A percentile compares a stretch with the other conserved stretches of the same genome.
These are phyloP conservation scores for Eriocheir sinensis DNA, from an alignment of 1,140 invertebrate genomes.

Conservation along the genomic window DNA sequence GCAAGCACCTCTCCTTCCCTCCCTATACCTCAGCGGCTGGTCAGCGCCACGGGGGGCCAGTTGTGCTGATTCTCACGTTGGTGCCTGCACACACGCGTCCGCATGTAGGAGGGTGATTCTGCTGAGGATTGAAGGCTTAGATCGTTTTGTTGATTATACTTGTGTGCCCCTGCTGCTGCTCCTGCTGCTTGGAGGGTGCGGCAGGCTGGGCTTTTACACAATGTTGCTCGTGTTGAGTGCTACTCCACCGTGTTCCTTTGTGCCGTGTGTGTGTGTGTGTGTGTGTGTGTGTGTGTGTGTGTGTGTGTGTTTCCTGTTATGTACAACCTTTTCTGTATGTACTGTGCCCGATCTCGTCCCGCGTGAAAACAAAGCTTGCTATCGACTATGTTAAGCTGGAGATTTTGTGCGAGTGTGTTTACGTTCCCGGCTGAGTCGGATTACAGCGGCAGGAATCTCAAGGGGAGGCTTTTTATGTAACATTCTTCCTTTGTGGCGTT, in stretches of 20 bases:
- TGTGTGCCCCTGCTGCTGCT: not conserved
- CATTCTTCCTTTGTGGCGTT: not conserved
- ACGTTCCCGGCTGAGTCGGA: not conserved
- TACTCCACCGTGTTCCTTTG: not conserved
- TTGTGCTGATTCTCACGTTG: not conserved
- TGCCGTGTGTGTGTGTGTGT: no score
- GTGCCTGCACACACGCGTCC: not conserved
- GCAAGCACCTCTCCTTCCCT: not conserved
- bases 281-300: not conserved
- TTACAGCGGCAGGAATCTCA: not conserved
- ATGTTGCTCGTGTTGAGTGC: not conserved
- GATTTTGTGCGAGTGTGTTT: not conserved
- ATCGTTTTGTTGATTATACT: not conserved
- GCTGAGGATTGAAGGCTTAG: not conserved
- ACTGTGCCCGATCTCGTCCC: not conserved
- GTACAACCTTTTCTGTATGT: not conserved
- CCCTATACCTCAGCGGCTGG: not conserved
- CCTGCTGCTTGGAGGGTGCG: no score
- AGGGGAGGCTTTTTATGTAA: not conserved
- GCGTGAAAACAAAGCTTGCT: not conserved
- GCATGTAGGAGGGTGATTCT: not conserved
- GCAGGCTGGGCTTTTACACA: not conserved
- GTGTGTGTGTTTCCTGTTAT: not conserved
- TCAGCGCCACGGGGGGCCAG: slow-evolving; percentile 1
- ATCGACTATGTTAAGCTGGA: not conserved